Percentiles rank a stretch among this genome's conserved stretches.
phyloP scores from a whole-genome alignment of 2,113 vertebrate genomes.

The Carassius auratus region DNA sequence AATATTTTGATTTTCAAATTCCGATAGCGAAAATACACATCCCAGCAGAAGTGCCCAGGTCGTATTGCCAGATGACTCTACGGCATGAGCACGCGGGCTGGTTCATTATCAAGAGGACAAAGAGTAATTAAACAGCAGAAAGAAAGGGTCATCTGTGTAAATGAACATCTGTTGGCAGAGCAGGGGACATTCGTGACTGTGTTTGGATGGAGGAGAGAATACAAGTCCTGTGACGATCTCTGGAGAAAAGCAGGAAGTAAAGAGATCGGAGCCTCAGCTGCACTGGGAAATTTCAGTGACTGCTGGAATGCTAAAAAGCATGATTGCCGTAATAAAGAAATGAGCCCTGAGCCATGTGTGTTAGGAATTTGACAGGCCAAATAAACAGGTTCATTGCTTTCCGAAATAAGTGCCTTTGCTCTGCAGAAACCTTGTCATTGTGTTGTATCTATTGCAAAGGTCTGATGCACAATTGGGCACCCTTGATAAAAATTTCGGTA shows the following conservation, averaged over 20 bases:
- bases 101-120: constrained; percentile 45
- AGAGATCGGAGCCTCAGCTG: constrained; percentile 21
- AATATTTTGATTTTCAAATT: not conserved
- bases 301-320: constrained; percentile 25
- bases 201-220: constrained; percentile 10
- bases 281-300: constrained; percentile 6
- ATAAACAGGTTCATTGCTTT: constrained; percentile 15
- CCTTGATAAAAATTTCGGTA: not conserved
- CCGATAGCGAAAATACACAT: not conserved
- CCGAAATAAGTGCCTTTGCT: not conserved
- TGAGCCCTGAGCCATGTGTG: constrained; percentile 15
- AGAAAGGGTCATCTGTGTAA: constrained; percentile 45
- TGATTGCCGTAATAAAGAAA: constrained; percentile 32
- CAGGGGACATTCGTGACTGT: not conserved
- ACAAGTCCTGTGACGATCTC: constrained; percentile 18
- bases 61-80: not conserved
- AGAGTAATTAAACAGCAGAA: constrained; percentile 53
- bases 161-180: constrained; percentile 45
- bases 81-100: not conserved
- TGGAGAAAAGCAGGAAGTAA: constrained; percentile 1
- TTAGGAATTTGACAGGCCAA: constrained; percentile 19
- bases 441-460: not conserved
- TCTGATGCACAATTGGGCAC: not conserved
- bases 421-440: not conserved
- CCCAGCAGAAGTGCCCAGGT: not conserved